A percentile compares a stretch with the other conserved stretches of the same genome.
Conservation (phyloP, 2,797 vertebrate species). For the Lates japonicus region DNA sequence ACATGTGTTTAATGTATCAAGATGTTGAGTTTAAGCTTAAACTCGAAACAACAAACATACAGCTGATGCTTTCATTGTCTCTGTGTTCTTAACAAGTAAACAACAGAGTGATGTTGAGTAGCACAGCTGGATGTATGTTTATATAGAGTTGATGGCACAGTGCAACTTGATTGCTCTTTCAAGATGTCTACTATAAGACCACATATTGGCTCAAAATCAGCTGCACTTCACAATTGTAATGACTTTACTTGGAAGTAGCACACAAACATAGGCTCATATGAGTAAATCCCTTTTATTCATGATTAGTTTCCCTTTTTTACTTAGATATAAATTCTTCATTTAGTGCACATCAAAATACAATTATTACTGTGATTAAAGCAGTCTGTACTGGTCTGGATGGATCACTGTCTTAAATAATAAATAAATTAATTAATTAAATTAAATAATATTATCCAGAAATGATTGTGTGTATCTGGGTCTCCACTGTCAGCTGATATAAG, state of each 20-base stretch:
- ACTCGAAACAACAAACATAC: neutral
- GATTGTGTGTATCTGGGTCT: neutral
- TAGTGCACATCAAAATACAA: neutral
- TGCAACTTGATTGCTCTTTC: neutral
- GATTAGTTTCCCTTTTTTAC: no score
- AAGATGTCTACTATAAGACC: neutral
- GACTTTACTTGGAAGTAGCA: neutral
- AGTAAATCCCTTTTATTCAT: neutral
- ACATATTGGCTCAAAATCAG: neutral
- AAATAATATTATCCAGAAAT: constrained; percentile 9
- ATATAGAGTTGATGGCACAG: neutral
- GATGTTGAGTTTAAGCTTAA: neutral
- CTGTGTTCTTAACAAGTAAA: constrained; percentile 1
- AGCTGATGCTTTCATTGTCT: neutral
- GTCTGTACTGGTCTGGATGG: neutral
- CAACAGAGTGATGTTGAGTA: constrained; percentile 12
- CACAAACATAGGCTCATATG: neutral
- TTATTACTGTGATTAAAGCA: neutral
- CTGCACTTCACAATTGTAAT: neutral
- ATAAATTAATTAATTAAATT: neutral
- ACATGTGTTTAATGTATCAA: no score
- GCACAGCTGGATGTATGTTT: neutral
- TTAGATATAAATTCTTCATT: neutral
- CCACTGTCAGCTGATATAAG: neutral
- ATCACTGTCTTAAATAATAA: constrained; percentile 5